Evolutionary conservation across 1,140 invertebrate genomes (phyloP).

Genomic region (Hyles vespertilio): DNA sequence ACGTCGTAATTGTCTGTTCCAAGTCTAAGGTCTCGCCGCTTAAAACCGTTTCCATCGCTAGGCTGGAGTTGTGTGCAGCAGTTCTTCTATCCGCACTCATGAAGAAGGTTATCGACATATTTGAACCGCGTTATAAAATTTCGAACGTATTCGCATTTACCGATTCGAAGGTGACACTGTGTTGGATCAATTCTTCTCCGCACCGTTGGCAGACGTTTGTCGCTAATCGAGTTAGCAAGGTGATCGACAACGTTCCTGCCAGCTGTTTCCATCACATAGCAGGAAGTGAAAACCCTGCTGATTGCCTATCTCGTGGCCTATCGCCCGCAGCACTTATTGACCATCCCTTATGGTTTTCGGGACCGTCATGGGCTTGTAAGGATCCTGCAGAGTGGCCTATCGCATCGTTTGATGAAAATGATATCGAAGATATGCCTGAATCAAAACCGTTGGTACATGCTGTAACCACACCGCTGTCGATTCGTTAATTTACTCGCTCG

Average conservation of each 20-base stretch:
- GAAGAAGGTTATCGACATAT: too few species aligned
- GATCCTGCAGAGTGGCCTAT: background rate
- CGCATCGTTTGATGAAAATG: background rate
- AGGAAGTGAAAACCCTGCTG: background rate
- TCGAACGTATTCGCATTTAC: too few species aligned
- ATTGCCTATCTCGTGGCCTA: slow-evolving; percentile 4
- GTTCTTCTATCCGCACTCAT: too few species aligned
- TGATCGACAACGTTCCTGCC: too few species aligned
- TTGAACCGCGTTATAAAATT: too few species aligned
- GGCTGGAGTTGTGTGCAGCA: too few species aligned
- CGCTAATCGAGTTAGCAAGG: too few species aligned
- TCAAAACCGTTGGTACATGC: background rate
- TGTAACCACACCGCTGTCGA: background rate
- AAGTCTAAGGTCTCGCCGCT: slow-evolving; percentile 24
- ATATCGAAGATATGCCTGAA: background rate
- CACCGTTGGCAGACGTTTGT: too few species aligned
- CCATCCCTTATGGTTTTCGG: slow-evolving; percentile 3
- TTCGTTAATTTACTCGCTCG: slow-evolving; percentile 1
- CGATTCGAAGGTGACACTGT: too few species aligned
- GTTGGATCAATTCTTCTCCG: too few species aligned
- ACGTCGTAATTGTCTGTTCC: slow-evolving; percentile 17
- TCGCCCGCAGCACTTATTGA: background rate
- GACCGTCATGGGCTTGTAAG: background rate
- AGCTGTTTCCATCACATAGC: too few species aligned
- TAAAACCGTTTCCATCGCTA: too few species aligned